Base-by-base conservation (phyloP, 30 jellyfish, hydroid and myxozoan species). In the Cassiopea andromeda region DNA sequence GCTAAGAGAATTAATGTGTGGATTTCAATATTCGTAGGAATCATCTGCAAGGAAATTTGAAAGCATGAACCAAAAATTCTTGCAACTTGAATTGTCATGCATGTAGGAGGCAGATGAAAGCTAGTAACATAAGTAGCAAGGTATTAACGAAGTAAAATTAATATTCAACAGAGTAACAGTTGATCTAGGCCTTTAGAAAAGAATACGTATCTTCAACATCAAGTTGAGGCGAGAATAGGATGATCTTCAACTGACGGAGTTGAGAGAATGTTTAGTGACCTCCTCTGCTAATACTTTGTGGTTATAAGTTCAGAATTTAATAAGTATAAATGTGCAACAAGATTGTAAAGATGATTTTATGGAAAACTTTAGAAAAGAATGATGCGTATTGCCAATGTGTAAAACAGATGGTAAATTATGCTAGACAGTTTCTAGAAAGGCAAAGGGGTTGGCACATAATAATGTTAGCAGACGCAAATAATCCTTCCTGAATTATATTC, bases 1-100 rank as follows among this genome's bases (percentile, higher is more conserved):
- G 94, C 78, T 78, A 87, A 87, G 94, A 66, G 94, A 78, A 77
- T 87, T 87, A 87, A 78, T 87, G 50, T 87, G 90, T 87, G 94
- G 94, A 87, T 78, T 78, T 64, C 73, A 64, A 64, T 64, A 17
- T 64, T 64, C 73, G 73, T 64, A 64, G 73, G 43, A 9, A 9
- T 64, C 27, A 64, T 64, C 27, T 14, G 38, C 2, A 4, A 64
- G 15, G 73, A 64, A 4, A 64, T 9, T 64, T 64, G 15, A 64
- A 17, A 2, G 15, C 73, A 64, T 27, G 2, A 17, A 64, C 8
- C 27, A 14, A 17, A 64, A 64, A 7, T 64, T 9, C 19, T 4
- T 64, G 43, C 19, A 64, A 64, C 73, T 0, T 5, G 73, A 9
- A 3, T 54, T 54, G 10, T 3, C 12, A 54, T 27, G 64, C 64